A percentile compares a stretch with the other conserved stretches of the same genome.
Evolutionary conservation across 2,888 invertebrate species (phyloP).

Genomic region (Automeris io): DNA sequence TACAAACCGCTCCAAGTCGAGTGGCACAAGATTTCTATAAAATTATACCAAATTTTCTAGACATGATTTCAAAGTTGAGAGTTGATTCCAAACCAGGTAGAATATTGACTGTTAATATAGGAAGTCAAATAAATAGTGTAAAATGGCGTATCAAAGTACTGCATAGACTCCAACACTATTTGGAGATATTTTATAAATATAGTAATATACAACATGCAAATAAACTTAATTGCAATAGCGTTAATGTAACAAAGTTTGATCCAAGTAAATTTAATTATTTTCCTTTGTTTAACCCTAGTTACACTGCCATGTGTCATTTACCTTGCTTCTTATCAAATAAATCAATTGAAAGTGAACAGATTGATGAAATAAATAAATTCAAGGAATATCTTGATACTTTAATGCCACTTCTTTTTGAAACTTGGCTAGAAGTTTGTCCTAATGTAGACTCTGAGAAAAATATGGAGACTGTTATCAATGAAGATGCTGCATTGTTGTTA

Average conservation of each 20-base stretch:
- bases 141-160: slow-evolving; percentile 89
- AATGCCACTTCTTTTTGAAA: slow-evolving; percentile 87
- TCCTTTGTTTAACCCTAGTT: slow-evolving; percentile 46
- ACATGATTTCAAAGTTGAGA: slow-evolving; percentile 87
- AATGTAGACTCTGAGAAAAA: slow-evolving; percentile 46
- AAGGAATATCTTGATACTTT: slow-evolving; percentile 80
- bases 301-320: slow-evolving; percentile 49
- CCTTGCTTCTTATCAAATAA: slow-evolving; percentile 61
- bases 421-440: slow-evolving; percentile 89
- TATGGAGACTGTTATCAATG: slow-evolving; percentile 70
- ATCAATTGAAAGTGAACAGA: slow-evolving; percentile 34
- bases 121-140: slow-evolving; percentile 83
- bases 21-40: slow-evolving; percentile 81
- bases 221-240: slow-evolving; percentile 20
- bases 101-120: slow-evolving; percentile 82
- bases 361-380: slow-evolving; percentile 70
- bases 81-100: slow-evolving; percentile 81
- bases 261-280: slow-evolving; percentile 37
- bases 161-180: slow-evolving; percentile 79
- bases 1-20: slow-evolving; percentile 80
- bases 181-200: slow-evolving; percentile 47
- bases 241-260: slow-evolving; percentile 32
- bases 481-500: slow-evolving; percentile 80
- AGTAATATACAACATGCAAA: slow-evolving; percentile 31
- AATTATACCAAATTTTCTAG: slow-evolving; percentile 87